Percentiles rank a stretch among this genome's conserved stretches.
phyloP scores from a whole-genome alignment of 2,888 invertebrate genomes.

The Caenorhabditis wallacei region DNA sequence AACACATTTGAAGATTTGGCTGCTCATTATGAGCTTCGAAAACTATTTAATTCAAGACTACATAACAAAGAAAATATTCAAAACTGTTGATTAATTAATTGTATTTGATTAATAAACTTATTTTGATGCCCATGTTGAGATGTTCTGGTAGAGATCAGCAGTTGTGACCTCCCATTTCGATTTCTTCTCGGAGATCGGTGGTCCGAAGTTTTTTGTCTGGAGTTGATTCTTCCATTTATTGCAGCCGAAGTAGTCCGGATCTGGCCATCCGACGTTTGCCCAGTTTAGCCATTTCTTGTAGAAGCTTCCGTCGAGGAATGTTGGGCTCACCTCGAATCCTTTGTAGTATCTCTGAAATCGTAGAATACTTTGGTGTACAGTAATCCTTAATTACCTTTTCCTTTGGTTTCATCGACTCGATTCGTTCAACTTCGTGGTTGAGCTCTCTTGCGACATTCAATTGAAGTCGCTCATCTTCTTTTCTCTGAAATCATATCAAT shows the following conservation, averaged over 20 bases:
- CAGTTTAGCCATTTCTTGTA: slow-evolving; percentile 6
- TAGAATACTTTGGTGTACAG: neutral
- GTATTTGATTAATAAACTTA: neutral
- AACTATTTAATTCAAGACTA: neutral
- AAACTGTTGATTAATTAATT: neutral
- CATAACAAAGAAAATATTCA: neutral
- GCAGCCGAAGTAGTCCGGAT: neutral
- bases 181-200: neutral
- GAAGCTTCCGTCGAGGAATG: slow-evolving; percentile 1
- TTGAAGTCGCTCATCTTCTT: neutral
- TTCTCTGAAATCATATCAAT: neutral
- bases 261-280: neutral
- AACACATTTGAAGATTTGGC: neutral
- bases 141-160: neutral
- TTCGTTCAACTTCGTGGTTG: neutral
- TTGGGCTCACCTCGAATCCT: neutral
- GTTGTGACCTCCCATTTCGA: neutral
- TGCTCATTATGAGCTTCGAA: neutral
- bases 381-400: neutral
- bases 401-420: slow-evolving; percentile 1
- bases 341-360: neutral
- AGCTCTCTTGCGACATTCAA: neutral
- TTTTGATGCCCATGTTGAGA: neutral
- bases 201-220: neutral
- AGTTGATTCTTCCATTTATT: neutral